Conservation (phyloP, 1,140 invertebrate genomes). For the Brachionus koreanus region DNA sequence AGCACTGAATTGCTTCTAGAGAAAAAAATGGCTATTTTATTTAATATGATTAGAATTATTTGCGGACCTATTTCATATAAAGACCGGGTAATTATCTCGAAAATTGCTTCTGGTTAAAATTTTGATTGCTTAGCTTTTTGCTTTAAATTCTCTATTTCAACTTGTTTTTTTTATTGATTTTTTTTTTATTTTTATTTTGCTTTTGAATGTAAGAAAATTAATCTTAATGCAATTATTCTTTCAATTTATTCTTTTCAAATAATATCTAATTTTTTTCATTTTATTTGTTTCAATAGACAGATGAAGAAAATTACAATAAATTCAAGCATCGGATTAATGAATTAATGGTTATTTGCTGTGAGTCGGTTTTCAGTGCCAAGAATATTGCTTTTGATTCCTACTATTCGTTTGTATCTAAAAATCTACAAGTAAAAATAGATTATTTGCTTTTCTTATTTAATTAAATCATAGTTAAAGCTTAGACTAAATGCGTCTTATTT, state of each 20-base stretch:
- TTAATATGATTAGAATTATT: background rate
- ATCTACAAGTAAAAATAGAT: background rate
- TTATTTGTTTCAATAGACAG: constrained; percentile 7
- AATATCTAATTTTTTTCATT: constrained; percentile 7
- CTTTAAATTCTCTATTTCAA: background rate
- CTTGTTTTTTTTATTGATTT: constrained; percentile 38
- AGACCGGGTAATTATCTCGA: background rate
- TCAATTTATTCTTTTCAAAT: constrained; percentile 2
- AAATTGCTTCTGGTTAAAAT: background rate
- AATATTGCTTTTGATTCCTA: background rate
- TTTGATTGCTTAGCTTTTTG: background rate
- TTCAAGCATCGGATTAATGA: constrained; percentile 5
- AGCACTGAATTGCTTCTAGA: background rate
- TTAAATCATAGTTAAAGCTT: no score
- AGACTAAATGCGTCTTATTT: background rate
- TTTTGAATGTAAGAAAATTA: constrained; percentile 20
- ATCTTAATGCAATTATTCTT: constrained; percentile 29
- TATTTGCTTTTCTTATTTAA: background rate
- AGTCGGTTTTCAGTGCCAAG: background rate
- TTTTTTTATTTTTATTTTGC: constrained; percentile 23
- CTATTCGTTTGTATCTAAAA: background rate
- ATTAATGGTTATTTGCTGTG: background rate
- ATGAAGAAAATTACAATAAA: constrained; percentile 5
- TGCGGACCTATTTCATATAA: background rate
- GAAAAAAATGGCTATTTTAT: background rate